Percentiles rank a stretch among this genome's conserved stretches.
phyloP scores from a whole-genome alignment of 1,140 invertebrate genomes.

The Hylaeus volcanicus region DNA sequence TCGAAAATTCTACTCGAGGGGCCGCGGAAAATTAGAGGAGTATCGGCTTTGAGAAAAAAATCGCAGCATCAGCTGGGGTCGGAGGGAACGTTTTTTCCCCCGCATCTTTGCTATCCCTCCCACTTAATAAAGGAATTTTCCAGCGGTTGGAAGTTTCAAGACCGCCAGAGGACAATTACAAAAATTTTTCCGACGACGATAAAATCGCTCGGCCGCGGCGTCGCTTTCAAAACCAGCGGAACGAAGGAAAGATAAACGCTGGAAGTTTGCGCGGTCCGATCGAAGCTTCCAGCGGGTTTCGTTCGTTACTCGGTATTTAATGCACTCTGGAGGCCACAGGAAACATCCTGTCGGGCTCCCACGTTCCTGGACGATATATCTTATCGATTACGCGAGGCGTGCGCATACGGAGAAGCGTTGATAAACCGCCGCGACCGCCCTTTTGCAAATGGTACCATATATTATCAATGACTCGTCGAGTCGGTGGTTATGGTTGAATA shows the following conservation, averaged over 20 bases:
- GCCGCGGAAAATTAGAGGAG: too few relatives aligned
- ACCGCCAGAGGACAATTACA: neutral
- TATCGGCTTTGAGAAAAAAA: too few relatives aligned
- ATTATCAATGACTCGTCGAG: constrained; percentile 55
- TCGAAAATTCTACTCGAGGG: too few relatives aligned
- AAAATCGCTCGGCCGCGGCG: neutral
- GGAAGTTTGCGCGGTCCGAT: neutral
- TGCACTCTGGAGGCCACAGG: neutral
- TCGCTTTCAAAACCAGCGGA: neutral
- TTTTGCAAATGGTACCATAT: constrained; percentile 52
- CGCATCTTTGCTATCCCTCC: neutral
- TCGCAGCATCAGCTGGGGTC: too few relatives aligned
- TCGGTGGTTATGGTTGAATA: constrained; percentile 35
- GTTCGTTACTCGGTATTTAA: neutral
- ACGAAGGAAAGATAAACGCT: constrained; percentile 9
- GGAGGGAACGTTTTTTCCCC: neutral
- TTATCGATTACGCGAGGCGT: constrained; percentile 44
- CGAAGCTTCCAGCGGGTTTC: neutral
- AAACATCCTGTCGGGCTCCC: too few relatives aligned
- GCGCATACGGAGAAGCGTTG: constrained; percentile 47
- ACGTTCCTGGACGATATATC: constrained; percentile 18
- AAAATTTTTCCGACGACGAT: neutral
- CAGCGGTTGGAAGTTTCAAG: neutral
- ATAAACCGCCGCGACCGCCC: constrained; percentile 48
- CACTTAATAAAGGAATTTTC: neutral